Evolutionary conservation across 2,797 vertebrate genomes (phyloP), one percentile per base, ranked within the genome.

Genomic region (Bucorvus abyssinicus): DNA sequence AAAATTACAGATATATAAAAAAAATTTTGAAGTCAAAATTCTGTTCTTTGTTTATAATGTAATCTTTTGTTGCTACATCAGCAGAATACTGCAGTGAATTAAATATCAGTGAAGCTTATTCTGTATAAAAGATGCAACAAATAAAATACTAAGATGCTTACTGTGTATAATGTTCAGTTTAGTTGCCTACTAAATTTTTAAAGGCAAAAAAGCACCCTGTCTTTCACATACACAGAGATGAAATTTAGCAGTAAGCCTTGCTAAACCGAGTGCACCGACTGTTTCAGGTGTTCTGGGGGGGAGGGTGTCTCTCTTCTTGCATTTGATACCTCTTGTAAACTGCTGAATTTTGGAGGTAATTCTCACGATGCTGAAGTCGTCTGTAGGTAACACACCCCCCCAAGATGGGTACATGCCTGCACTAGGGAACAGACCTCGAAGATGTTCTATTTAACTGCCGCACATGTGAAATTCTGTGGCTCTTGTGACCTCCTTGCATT

Each of bases 121-220:
- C 96, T 98, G 97, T 98, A 96, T 96, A 95, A 97, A 97, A 96
- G 97, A 97, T 98, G 87, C 95, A 97, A 95, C n/a, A 3, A 97
- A 98, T 98, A 98, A 98, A 98, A 97, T 95, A 95, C 97, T 97
- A 97, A 97, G 97, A 98, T 97, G 96, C 94, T 95, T 96, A 95
- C 91, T 95, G 95, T 96, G 92, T 97, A 96, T 95, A 97, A 97
- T 97, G 97, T 96, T 97, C 97, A 97, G 96, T 97, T 97, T 94
- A 98, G 96, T 98, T 98, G 92, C 94, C 96, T 98, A n/a, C 77
- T 91, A 87, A 91, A 96, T 74, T 95, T 95, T 77, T 93, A 65
- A 94, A 95, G 95, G 94, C 94, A 93, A 64, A 93, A 64, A 94
- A 84, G 40, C 49, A 82, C 38, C 52, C 12, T 47, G 19, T 68